Percentiles rank a stretch among this genome's conserved stretches.
phyloP scores from a whole-genome alignment of 1,140 invertebrate genomes.

The Pogonus chalceus region DNA sequence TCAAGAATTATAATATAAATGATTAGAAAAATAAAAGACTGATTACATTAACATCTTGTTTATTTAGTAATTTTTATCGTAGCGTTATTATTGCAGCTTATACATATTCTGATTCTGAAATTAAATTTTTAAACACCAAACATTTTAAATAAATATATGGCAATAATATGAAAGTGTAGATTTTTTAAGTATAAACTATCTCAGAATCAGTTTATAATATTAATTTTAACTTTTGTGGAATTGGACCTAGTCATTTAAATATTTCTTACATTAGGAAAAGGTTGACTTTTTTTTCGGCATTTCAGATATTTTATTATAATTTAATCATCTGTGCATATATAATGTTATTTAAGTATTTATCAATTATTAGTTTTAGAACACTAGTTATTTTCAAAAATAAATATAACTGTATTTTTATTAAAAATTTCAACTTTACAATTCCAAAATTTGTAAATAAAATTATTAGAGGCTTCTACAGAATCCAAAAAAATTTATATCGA shows the following conservation, averaged over 20 bases:
- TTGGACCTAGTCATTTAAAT: neutral
- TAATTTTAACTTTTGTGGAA: neutral
- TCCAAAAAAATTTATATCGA: neutral
- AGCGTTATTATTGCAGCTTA: neutral
- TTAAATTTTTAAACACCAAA: neutral
- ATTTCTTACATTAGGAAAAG: neutral
- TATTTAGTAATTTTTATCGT: neutral
- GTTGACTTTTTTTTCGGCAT: neutral
- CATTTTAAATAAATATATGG: neutral
- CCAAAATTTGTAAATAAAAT: neutral
- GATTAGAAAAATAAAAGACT: neutral
- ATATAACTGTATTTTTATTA: neutral
- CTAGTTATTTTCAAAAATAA: conserved; percentile 9
- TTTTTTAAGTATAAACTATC: neutral
- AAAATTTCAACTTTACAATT: conserved; percentile 7
- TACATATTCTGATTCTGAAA: neutral
- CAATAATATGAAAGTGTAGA: neutral
- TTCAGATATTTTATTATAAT: neutral
- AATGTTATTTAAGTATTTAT: conserved; percentile 5
- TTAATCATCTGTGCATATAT: neutral
- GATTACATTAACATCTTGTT: neutral
- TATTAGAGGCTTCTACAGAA: too few relatives aligned
- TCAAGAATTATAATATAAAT: neutral
- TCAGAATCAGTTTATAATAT: neutral
- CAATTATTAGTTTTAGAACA: conserved; percentile 3